Evolutionary conservation across 1,140 invertebrate genomes (phyloP).

Genomic region (Mesaphorura yosii): DNA sequence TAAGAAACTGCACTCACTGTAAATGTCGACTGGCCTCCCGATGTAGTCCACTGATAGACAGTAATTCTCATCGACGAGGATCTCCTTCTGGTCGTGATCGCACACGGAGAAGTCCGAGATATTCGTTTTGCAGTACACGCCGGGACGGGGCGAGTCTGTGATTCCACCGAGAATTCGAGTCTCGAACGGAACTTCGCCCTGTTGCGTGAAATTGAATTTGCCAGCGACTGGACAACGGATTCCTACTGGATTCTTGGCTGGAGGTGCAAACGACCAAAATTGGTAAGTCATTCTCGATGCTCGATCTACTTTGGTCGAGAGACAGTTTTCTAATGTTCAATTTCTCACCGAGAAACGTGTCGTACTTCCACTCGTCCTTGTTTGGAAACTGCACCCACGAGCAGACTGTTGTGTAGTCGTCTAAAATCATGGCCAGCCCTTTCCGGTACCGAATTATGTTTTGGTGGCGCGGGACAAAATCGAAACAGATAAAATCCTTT

Average conservation of each 20-base stretch:
- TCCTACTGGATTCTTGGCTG: conserved; percentile 79
- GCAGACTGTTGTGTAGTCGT: conserved; percentile 65
- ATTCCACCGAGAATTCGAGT: conserved; percentile 89
- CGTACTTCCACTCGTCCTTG: conserved; percentile 72
- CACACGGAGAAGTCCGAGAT: conserved; percentile 91
- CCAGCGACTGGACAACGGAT: conserved; percentile 91
- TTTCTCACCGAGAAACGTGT: conserved; percentile 69
- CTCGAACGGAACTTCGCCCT: conserved; percentile 73
- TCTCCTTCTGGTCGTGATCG: conserved; percentile 83
- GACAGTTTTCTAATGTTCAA: background rate
- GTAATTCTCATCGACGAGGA: conserved; percentile 85
- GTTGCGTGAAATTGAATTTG: conserved; percentile 86
- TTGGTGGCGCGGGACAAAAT: conserved; percentile 89
- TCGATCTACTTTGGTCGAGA: too few relatives aligned
- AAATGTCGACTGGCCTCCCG: conserved; percentile 83
- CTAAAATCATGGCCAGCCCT: conserved; percentile 76
- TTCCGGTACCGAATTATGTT: conserved; percentile 88
- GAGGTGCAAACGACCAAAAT: too few relatives aligned
- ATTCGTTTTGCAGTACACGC: conserved; percentile 83
- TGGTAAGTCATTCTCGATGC: too few relatives aligned
- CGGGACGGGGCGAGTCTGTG: conserved; percentile 79
- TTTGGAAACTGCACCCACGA: conserved; percentile 86
- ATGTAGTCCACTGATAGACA: conserved; percentile 91
- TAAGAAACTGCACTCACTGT: conserved; percentile 56
- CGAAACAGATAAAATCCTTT: conserved; percentile 94